Base-by-base conservation (phyloP, 2,888 invertebrate species). In the Dolichomitus sp. region DNA sequence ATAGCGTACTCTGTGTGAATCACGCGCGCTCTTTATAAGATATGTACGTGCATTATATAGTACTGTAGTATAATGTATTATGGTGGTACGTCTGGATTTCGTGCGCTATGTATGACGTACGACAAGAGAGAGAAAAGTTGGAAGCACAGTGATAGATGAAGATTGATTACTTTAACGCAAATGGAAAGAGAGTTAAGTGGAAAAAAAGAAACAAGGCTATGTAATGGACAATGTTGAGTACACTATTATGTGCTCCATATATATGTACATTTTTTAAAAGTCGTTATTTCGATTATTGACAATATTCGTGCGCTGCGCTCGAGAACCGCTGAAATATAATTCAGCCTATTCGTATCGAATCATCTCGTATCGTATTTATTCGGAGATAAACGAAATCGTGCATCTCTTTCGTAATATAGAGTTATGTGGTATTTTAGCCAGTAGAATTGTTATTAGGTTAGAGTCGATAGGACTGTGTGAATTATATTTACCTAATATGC, bases 121-220 rank as follows among this genome's bases (percentile, higher is more conserved):
- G 54, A 57, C 33, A 63, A 50, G 54, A n/a, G 59, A 37, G 50
- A 52, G 78, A 40, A 42, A 63, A 19, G 54, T n/a, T 48, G 61
- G 33, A 52, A 42, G 42, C 48, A 69, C 69, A 42, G 42, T 70
- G 70, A 78, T 65, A 78, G 50, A 70, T 79, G 73, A 79, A 66
- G 80, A 80, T 80, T 80, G 65, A 74, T 72, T 75, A 70, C 37
- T 74, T 63, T 52, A 54, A 81, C 61, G 81, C 52, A 72, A 81
- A 72, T 76, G 61, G 42, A 27, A 76, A 14, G 37, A 69, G 45
- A 14, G 42, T 68, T 11, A 57, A 52, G 27, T 63, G 48, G 17
- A 3, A 9, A 65, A 48, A 42, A 37, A 4, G 37, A 50, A 27
- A 72, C 23, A 37, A 27, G 17, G 30, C 70, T 30, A 37, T 27